These are phyloP conservation scores for Brenthis hecate DNA, from an alignment of 2,888 invertebrate species.

Conservation along the genomic window DNA sequence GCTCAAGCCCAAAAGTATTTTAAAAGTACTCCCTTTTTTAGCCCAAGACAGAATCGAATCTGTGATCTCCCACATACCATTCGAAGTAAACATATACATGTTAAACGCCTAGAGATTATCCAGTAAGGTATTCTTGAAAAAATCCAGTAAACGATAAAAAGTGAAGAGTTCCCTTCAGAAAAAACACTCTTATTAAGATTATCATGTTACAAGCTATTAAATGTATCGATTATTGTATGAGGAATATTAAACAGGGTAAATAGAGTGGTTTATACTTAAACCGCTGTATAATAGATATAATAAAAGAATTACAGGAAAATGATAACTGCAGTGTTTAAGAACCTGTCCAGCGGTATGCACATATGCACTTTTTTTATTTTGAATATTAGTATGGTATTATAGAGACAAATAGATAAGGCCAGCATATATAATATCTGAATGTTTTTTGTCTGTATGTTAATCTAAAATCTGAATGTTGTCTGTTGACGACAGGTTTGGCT, in stretches of 20 bases:
- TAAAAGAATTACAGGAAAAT: conserved; percentile 35
- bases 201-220: conserved; percentile 1
- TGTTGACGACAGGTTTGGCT: too few species aligned
- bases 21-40: too few species aligned
- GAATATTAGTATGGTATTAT: conserved; percentile 2
- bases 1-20: too few species aligned
- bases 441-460: too few species aligned
- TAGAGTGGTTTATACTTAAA: conserved; percentile 23
- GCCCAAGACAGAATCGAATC: too few species aligned
- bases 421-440: too few species aligned
- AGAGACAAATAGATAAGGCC: neutral
- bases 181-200: neutral
- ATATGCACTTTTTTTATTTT: neutral
- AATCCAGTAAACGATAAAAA: too few species aligned
- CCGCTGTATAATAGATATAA: conserved; percentile 15
- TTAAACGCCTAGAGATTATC: too few species aligned
- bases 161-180: neutral
- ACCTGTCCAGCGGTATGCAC: conserved; percentile 15
- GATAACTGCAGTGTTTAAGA: conserved; percentile 22
- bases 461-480: too few species aligned
- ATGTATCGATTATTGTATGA: conserved; percentile 4
- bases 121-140: too few species aligned
- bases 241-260: conserved; percentile 17
- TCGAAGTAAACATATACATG: neutral
- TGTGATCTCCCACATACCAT: too few species aligned